Conservation (phyloP, 2,797 vertebrate genomes). For the Gymnoscopelus microlampas region DNA sequence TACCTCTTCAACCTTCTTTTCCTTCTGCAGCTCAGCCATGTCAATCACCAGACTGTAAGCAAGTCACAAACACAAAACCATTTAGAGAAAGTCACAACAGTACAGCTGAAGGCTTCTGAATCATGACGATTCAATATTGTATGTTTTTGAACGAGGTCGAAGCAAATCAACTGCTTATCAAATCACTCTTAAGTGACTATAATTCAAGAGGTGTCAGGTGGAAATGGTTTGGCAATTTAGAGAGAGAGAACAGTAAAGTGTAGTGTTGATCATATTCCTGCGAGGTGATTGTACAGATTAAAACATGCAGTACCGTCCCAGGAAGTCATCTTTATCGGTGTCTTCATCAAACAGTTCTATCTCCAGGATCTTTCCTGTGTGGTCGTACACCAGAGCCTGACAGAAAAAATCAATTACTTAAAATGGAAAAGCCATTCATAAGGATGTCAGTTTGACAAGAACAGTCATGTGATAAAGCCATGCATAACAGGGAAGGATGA, state of each 20-base stretch:
- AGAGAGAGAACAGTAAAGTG: no score
- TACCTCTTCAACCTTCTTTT: slow-evolving; percentile 90
- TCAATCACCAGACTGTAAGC: slow-evolving; percentile 85
- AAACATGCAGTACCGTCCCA: slow-evolving; percentile 85
- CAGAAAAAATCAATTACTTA: slow-evolving; percentile 20
- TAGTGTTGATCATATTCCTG: no score
- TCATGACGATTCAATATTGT: not conserved
- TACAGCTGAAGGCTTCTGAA: not conserved
- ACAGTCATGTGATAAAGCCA: no score
- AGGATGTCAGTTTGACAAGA: no score
- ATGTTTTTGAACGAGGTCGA: not conserved
- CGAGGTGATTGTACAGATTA: no score
- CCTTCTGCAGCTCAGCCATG: slow-evolving; percentile 87
- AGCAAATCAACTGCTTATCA: not conserved
- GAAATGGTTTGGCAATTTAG: not conserved
- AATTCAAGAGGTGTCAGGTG: slow-evolving; percentile 11
- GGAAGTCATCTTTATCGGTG: slow-evolving; percentile 93
- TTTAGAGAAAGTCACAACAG: not conserved
- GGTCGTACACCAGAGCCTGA: slow-evolving; percentile 87
- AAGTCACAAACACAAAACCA: slow-evolving; percentile 14
- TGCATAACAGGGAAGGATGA: no score
- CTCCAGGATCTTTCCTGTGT: slow-evolving; percentile 82
- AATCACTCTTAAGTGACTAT: not conserved
- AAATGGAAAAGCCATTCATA: no score
- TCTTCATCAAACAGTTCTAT: slow-evolving; percentile 96